Evolutionary conservation across 2,797 vertebrate species (phyloP), one percentile per base, ranked within the genome.

Genomic region (Phoxinus dragarum): DNA sequence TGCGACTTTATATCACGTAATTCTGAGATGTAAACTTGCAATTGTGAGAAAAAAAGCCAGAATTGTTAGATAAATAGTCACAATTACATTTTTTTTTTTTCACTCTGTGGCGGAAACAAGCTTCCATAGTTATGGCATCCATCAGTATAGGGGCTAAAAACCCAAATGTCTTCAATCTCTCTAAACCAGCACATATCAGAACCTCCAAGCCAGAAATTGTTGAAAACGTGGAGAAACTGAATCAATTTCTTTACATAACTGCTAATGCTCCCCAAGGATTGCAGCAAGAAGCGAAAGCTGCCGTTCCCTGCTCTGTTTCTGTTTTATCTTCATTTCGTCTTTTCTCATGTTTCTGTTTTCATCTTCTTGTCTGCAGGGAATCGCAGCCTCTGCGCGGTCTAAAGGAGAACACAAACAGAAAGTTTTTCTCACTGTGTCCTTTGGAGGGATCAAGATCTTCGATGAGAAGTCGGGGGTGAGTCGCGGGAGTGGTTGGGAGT

Each of bases 361-460:
- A 72, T 81, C 84, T 91, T 92, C 87, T 84, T 91, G 88, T 90
- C 91, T 81, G 87, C 88, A 99, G 98, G 98, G 97, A 88, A 93
- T 99, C 88, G 98, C 97, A 90, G 98, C 98, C 89, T 96, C 96
- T 1, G 97, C 97, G 19, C 97, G 98, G 88, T 99, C 98, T 31
- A 99, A 99, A 96, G 98, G 98, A 91, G 98, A 99, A 89, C 98
- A 99, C 95, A 99, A 99, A 92, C 97, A 97, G 94, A 99, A 98
- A 93, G 95, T 99, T 95, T 99, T 99, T 94, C 95, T 99, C 91
- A 99, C 98, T 2, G 95, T 99, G 91, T 99, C 98, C 94, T 99
- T 99, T 84, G 97, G 98, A 91, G 98, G 98, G 92, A 99, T 99
- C 96, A 99, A 99, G 95, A 99, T 99, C 95, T 99, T 97, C 86